Percentiles rank a stretch among this genome's conserved stretches.
Evolutionary conservation across 2,113 vertebrate species (phyloP).

Genomic region (Tringa solitaria): DNA sequence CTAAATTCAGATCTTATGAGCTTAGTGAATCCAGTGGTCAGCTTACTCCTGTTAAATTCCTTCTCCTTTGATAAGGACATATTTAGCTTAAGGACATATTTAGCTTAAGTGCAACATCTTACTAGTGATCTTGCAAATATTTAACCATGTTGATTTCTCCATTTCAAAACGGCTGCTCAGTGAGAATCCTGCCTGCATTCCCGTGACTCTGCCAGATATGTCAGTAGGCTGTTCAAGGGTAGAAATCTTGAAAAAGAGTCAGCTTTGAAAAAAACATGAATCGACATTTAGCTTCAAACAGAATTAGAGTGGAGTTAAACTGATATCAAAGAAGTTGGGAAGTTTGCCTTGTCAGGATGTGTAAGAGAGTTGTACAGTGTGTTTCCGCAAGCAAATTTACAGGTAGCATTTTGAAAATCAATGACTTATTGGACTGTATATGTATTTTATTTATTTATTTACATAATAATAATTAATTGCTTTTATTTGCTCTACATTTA

Average conservation of each 20-base stretch:
- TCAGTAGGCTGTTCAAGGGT: slow-evolving; percentile 18
- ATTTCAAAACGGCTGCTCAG: not conserved
- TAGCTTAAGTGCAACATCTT: not conserved
- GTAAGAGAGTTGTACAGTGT: not conserved
- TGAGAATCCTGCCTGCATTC: not conserved
- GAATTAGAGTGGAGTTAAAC: slow-evolving; percentile 49
- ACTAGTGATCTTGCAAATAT: not conserved
- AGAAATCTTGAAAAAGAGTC: slow-evolving; percentile 21
- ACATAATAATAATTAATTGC: not conserved
- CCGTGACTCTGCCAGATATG: not conserved
- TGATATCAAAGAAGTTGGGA: slow-evolving; percentile 49
- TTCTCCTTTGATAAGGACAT: not conserved
- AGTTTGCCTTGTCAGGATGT: slow-evolving; percentile 22
- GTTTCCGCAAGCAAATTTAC: not conserved
- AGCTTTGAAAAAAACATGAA: slow-evolving; percentile 44
- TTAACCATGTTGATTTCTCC: not conserved
- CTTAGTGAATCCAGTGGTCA: not conserved
- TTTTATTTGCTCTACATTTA: not conserved
- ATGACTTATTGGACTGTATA: not conserved
- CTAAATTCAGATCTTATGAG: not conserved
- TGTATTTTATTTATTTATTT: not conserved
- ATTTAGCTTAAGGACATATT: not conserved
- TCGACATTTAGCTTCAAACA: slow-evolving; percentile 60
- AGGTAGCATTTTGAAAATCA: not conserved
- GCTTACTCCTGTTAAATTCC: not conserved